These are phyloP conservation scores for Rhinopomastus cyanomelas DNA, from an alignment of 2,113 vertebrate genomes.

Conservation along the genomic window DNA sequence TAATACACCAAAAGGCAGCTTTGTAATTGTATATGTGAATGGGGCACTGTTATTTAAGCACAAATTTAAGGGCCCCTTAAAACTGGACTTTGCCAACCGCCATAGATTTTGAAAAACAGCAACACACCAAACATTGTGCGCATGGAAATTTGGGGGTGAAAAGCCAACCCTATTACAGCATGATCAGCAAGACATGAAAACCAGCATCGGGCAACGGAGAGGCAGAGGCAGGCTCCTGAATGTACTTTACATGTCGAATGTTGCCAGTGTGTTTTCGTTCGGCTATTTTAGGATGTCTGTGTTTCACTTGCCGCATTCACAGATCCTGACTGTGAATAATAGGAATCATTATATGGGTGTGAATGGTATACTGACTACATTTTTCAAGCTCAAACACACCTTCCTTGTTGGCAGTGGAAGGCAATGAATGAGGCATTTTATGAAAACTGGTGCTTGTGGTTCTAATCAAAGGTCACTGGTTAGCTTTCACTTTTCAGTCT, in stretches of 20 bases:
- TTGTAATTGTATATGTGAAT: conserved; percentile 46
- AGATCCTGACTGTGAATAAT: conserved; percentile 75
- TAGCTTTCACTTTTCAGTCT: conserved; percentile 77
- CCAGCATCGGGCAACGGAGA: conserved; percentile 61
- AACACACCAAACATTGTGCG: conserved; percentile 65
- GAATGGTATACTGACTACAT: conserved; percentile 73
- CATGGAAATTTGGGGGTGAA: conserved; percentile 49
- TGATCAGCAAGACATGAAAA: conserved; percentile 66
- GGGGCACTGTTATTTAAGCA: conserved; percentile 47
- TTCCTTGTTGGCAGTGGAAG: conserved; percentile 76
- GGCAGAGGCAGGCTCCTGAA: conserved; percentile 56
- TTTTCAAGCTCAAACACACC: conserved; percentile 74
- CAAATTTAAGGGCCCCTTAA: conserved; percentile 40
- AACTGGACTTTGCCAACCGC: conserved; percentile 48
- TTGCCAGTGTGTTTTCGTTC: conserved; percentile 74
- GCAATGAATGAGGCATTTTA: conserved; percentile 78
- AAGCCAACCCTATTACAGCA: conserved; percentile 56
- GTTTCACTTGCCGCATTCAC: conserved; percentile 71
- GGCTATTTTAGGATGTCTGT: conserved; percentile 72
- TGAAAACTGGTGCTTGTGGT: conserved; percentile 75
- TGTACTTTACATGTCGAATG: conserved; percentile 74
- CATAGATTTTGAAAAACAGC: conserved; percentile 43
- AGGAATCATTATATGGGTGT: conserved; percentile 75
- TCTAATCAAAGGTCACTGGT: conserved; percentile 80
- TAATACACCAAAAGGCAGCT: conserved; percentile 36